phyloP scores from a whole-genome alignment of 2,797 vertebrate species.

The Arctocebus calabarensis region DNA sequence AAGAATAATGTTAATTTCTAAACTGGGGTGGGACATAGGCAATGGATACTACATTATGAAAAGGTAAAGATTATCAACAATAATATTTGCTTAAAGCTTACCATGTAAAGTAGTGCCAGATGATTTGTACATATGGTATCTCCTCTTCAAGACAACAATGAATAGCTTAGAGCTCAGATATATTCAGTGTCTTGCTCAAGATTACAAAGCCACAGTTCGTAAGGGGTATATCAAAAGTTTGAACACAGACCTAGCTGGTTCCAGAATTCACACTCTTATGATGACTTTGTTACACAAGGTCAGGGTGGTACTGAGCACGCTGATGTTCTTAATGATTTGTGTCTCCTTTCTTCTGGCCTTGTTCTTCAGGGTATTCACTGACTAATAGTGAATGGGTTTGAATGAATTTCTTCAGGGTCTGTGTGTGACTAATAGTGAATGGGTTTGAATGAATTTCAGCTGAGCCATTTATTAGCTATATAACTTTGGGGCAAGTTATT shows the following conservation, averaged over 20 bases:
- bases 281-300: not conserved
- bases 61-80: not conserved
- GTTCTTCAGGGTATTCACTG: not conserved
- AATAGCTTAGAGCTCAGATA: slow-evolving; percentile 20
- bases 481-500: slow-evolving; percentile 32
- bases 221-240: slow-evolving; percentile 17
- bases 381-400: not conserved
- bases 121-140: not conserved
- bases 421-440: not conserved
- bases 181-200: slow-evolving; percentile 7
- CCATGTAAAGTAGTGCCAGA: not conserved
- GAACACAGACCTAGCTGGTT: not conserved
- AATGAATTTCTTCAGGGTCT: not conserved
- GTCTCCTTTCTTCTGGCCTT: not conserved
- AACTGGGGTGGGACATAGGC: not conserved
- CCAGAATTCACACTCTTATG: not conserved
- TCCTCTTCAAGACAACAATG: not conserved
- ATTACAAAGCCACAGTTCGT: not conserved
- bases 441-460: slow-evolving; percentile 16
- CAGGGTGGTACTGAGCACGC: not conserved
- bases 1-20: slow-evolving; percentile 36
- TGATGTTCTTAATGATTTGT: slow-evolving; percentile 37
- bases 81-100: slow-evolving; percentile 25
- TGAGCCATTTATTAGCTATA: not conserved
- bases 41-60: slow-evolving; percentile 9